These are phyloP conservation scores for Cryptophagus acutangulus DNA, from an alignment of 2,888 invertebrate genomes.

Conservation along the genomic window DNA sequence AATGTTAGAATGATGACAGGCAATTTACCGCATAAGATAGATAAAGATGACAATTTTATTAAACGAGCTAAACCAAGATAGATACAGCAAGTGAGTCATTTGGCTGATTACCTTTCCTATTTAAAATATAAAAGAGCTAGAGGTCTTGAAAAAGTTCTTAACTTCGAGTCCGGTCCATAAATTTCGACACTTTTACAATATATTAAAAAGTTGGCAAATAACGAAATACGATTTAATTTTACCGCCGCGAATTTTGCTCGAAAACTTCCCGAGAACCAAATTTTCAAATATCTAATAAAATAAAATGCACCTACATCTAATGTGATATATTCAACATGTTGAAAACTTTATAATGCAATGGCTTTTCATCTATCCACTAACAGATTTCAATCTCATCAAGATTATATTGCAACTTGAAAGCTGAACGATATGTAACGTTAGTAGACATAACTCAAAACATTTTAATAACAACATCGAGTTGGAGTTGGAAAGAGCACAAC, in stretches of 20 bases:
- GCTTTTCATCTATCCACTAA: no score
- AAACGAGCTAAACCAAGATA: slow-evolving; percentile 18
- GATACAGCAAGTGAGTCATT: slow-evolving; percentile 31
- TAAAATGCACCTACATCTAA: no score
- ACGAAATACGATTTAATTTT: slow-evolving; percentile 39
- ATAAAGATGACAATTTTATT: slow-evolving; percentile 13
- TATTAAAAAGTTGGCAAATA: slow-evolving; percentile 36
- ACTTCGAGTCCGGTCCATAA: slow-evolving; percentile 30
- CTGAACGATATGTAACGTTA: no score
- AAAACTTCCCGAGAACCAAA: no score
- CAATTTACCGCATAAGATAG: slow-evolving; percentile 34
- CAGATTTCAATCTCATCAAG: no score
- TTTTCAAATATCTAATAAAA: no score
- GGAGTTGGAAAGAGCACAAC: no score
- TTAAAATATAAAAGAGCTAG: slow-evolving; percentile 28
- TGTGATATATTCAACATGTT: no score
- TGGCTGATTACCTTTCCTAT: slow-evolving; percentile 37
- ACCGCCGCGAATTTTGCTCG: slow-evolving; percentile 29
- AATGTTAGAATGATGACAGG: slow-evolving; percentile 39
- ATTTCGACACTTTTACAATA: slow-evolving; percentile 36
- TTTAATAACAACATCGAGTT: no score
- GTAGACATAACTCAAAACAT: no score
- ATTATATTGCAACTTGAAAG: no score
- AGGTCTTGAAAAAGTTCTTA: slow-evolving; percentile 21
- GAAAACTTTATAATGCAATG: no score